These are phyloP conservation scores for Gallinago stenura DNA, from an alignment of 2,797 vertebrate species.

Conservation along the genomic window DNA sequence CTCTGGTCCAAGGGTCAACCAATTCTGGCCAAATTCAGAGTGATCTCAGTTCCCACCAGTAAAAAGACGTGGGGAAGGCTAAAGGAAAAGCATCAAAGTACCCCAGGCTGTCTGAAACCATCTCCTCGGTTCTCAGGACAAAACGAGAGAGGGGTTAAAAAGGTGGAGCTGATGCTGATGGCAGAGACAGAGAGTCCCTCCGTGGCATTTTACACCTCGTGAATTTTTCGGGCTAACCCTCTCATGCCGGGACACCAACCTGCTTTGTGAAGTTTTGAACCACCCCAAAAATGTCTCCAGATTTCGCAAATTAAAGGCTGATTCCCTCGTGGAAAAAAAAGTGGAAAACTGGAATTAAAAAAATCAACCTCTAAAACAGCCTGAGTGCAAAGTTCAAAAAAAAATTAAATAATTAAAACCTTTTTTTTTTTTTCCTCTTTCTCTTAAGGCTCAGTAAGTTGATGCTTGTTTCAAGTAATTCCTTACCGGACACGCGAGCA, in stretches of 20 bases:
- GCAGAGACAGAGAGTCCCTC: neutral
- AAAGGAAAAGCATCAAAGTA: neutral
- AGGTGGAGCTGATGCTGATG: neutral
- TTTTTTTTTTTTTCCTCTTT: neutral
- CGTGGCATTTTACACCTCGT: neutral
- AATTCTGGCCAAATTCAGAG: neutral
- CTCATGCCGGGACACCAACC: neutral
- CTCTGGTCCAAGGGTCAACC: neutral
- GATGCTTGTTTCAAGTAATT: conserved; percentile 65
- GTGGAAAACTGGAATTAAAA: neutral
- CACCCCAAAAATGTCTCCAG: neutral
- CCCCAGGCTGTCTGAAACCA: neutral
- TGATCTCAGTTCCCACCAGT: neutral
- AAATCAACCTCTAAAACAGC: neutral
- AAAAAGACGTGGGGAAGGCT: fast-evolving
- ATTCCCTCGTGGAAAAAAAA: neutral
- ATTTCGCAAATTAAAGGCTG: neutral
- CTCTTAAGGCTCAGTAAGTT: conserved; percentile 72
- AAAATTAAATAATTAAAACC: neutral
- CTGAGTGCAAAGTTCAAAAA: conserved; percentile 43
- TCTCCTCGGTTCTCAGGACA: neutral
- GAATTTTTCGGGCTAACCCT: neutral
- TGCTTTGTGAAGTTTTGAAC: neutral
- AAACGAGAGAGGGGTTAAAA: neutral
- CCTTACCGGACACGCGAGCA: neutral